Base-by-base conservation (phyloP, 2,113 vertebrate genomes). In the Pedionomus torquatus region DNA sequence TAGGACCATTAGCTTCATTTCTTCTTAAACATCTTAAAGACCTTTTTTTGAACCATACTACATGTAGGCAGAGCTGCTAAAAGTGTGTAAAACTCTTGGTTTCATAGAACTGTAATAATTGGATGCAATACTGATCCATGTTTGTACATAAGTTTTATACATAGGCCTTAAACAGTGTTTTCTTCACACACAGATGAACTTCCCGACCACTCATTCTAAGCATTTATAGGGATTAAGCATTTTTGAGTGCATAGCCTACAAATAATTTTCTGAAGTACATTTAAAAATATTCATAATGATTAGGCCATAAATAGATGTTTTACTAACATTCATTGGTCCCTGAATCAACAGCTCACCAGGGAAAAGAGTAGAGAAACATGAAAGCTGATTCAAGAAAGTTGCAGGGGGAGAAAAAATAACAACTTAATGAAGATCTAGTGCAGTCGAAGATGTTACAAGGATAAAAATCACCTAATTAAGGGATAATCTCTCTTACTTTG, bases 391-490 rank as follows among this genome's bases (percentile, higher is more conserved):
- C 82, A 95, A 90, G 95, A 83, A 97, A 95, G 72, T 97, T 95
- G 60, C 84, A 93, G 44, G 17, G 68, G 70, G n/a, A 87, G 41
- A 63, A 46, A 86, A 93, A 93, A 37, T 31, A 64, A 31, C 21
- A 54, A 58, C 35, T 79, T 96, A 95, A 97, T 96, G 96, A 97
- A 89, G 83, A 93, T 91, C 85, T 92, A 95, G 72, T 57, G 83
- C 57, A 93, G 89, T 68, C 23, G 16, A 96, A 95, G 83, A 95
- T 92, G 89, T 87, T 93, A 97, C 63, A 90, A 93, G 89, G 85
- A 95, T 96, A 97, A 97, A 97, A 97, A 87, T 88, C 83, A 96
- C 85, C 87, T 95, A 96, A 95, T 97, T 95, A 96, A 96, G 79
- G 79, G 92, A 96, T 96, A 97, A 97, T 95, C 91, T 97, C 58